Evolutionary conservation across 1,140 invertebrate genomes (phyloP).

Genomic region (Aphelinus certus): DNA sequence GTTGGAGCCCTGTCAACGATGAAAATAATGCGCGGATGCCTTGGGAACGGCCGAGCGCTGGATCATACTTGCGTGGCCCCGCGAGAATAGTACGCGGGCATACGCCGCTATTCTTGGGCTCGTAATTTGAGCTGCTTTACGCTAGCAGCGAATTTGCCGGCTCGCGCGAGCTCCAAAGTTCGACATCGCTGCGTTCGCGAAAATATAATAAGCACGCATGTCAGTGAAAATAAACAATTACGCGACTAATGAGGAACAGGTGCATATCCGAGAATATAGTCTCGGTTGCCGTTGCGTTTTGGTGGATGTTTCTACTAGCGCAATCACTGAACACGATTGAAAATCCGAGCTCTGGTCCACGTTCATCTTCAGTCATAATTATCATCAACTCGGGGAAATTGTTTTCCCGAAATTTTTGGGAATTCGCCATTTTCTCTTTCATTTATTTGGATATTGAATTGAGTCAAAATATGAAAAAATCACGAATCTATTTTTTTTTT

Average conservation of each 20-base stretch:
- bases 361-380: too few species aligned
- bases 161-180: constrained; percentile 17
- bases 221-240: constrained; percentile 25
- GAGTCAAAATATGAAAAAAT: too few species aligned
- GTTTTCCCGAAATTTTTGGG: too few species aligned
- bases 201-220: background rate
- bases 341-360: too few species aligned
- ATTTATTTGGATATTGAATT: too few species aligned
- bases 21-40: too few species aligned
- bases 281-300: background rate
- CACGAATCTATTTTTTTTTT: too few species aligned
- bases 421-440: too few species aligned
- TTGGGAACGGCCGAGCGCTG: constrained; percentile 45
- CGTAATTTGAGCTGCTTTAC: constrained; percentile 37
- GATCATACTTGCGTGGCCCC: constrained; percentile 49
- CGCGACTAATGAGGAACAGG: background rate
- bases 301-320: too few species aligned
- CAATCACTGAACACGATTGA: too few species aligned
- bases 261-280: background rate
- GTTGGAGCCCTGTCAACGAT: too few species aligned
- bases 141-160: background rate
- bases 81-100: constrained; percentile 12
- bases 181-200: background rate
- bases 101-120: constrained; percentile 34
- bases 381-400: too few species aligned